Base-by-base conservation (phyloP, 2,113 vertebrate species). In the Caretta caretta region DNA sequence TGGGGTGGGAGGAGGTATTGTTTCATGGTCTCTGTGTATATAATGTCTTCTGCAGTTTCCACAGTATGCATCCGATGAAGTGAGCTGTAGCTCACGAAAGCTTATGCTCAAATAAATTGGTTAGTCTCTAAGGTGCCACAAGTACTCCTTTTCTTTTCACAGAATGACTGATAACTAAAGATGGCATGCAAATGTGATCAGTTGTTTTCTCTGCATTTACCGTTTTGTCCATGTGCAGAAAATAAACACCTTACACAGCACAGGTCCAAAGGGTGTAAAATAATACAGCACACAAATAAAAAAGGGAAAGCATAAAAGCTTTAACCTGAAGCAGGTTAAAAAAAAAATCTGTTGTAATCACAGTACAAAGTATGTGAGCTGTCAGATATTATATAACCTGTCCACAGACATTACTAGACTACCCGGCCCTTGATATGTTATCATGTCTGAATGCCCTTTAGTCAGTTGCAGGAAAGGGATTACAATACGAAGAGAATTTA, bases 181-280 rank as follows among this genome's bases (percentile, higher is more conserved):
- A 94, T 95, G 96, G 96, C 96, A 91, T 5, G 2, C 83, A 96
- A 96, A 96, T 79, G 75, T 97, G 96, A 97, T 86, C 97, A 90
- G 86, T 89, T 90, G 92, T 91, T 92, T 83, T 29, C 85, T 88
- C 89, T 92, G 86, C 87, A 54, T 76, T 97, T 96, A 95, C 93
- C 83, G 91, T 95, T 75, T 42, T 85, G 87, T 97, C 56, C 96
- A 97, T 90, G 84, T 94, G 92, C 88, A 94, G 89, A 95, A 93
- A 96, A 96, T 92, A 87, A 96, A 3, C 29, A 51, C 92, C 94
- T 92, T 86, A 87, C 93, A 91, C 96, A 87, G 81, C n/a, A 87
- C 93, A 85, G 94, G 93, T 92, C 94, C 38, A 94, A 91, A 88
- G 84, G 94, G 92, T 92, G 91, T 84, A 31, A 90, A 81, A 91